These are phyloP conservation scores for Nothura maculosa DNA, from an alignment of 2,797 vertebrate genomes.

Conservation along the genomic window DNA sequence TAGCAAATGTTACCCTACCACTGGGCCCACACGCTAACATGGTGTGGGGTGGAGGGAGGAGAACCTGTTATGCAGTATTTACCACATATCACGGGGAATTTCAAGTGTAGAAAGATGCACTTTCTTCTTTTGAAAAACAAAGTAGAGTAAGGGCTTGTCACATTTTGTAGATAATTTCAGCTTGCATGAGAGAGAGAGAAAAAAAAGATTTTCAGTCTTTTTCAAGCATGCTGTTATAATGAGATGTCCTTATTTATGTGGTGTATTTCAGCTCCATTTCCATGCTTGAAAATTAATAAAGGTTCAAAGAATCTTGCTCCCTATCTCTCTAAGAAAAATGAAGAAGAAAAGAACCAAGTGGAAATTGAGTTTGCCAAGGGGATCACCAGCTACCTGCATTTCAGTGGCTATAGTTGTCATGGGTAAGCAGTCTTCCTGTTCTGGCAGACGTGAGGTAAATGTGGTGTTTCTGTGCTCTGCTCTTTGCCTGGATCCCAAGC, in stretches of 20 bases:
- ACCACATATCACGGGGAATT: neutral
- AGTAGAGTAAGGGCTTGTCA: neutral
- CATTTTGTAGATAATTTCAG: neutral
- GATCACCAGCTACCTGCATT: neutral
- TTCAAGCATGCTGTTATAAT: conserved; percentile 53
- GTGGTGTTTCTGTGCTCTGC: neutral
- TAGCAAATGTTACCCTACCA: conserved; percentile 4
- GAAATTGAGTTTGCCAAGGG: conserved; percentile 10
- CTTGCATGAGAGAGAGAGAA: conserved; percentile 38
- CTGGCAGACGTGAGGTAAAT: neutral
- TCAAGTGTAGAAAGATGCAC: neutral
- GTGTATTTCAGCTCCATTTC: conserved; percentile 32
- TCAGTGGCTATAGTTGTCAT: neutral
- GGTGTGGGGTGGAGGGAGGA: neutral
- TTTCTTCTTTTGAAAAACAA: neutral
- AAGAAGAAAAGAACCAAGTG: neutral
- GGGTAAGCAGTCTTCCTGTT: neutral
- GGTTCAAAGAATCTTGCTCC: conserved; percentile 40
- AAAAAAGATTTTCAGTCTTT: conserved; percentile 1
- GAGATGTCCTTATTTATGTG: conserved; percentile 62
- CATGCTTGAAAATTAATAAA: conserved; percentile 62
- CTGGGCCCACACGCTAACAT: neutral
- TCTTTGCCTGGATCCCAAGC: neutral
- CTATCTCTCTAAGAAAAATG: conserved; percentile 34
- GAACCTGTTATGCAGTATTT: neutral